Evolutionary conservation across 92 coral and sea anemone species (phyloP), one percentile per base, ranked within the genome.

Genomic region (Porites cylindrica): DNA sequence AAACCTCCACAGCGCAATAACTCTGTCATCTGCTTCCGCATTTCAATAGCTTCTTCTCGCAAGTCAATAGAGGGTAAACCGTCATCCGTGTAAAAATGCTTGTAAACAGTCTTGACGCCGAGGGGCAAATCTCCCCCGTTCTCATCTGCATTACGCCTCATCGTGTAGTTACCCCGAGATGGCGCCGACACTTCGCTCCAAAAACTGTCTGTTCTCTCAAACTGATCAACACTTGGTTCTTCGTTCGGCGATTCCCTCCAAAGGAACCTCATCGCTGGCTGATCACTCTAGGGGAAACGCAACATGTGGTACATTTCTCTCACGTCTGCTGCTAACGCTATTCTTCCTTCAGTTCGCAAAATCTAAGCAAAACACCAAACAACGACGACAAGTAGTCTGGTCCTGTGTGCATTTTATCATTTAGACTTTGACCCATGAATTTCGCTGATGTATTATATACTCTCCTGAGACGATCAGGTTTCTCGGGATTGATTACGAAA

Each of bases 361-460:
- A 88, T 76, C 91, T 54, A 18, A 88, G 83, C 81, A 81, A 71
- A 53, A 83, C 85, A 80, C 26, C 63, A 64, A 69, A 26, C 70
- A 75, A 60, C 70, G 29, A 26, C 29, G 29, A 26, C 29, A 26
- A 26, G 29, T 26, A 26, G 29, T 26, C 29, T 26, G 43, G 43
- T 32, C 43, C 4, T 32, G 4, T 32, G 43, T 32, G 0, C 43
- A 32, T 29, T 32, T 32, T 32, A 2, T 32, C 43, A 2, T 32
- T 32, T 32, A 32, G 43, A 32, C 43, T 32, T 32, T 32, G 43
- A 2, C 43, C 43, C 43, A 5, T 32, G 4, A 32, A 4, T 32
- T 32, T 32, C 43, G 43, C 43, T 32, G 43, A 32, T 32, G 43
- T 2, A 32, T 32, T 2, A 32, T 32, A 32, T 32, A 32, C 43